Evolutionary conservation across 2,888 invertebrate species (phyloP), one percentile per base, ranked within the genome.

Genomic region (Myathropa florea): DNA sequence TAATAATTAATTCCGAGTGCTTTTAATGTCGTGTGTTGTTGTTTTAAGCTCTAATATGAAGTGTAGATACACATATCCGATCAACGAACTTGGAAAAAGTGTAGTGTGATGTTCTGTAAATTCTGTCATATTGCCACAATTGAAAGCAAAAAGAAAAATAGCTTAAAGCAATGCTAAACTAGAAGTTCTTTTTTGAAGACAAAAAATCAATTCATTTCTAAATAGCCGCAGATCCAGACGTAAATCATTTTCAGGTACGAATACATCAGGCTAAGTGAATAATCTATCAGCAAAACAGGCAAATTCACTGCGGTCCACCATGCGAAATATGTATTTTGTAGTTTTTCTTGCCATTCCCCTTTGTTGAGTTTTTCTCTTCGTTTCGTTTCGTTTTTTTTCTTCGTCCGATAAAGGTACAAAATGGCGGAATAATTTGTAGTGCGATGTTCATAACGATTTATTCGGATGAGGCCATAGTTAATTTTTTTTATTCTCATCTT

Each of bases 381-480:
- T 46, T 33, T 65, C 36, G 12, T 23, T 23, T 53, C 23, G 14
- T 57, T 72, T 70, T 71, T 28, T 83, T 65, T 33, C 71, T 57
- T 61, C 36, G 9, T n/a, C 21, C 63, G 26, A 68, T 68, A 63
- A 73, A 63, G 23, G 60, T 28, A 84, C 83, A 84, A 84, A 75
- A 84, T 84, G 83, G 83, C 83, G 83, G 83, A 75, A 75, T 75
- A 71, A 65, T 64, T 76, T 59, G 36, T 63, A 77, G 78, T 71
- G 63, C 33, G 70, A 71, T 64, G 68, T 77, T 59, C 28, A 26
- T 68, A 78, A 78, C 70, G 61, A 63, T 33, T 68, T 67, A 55
- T 23, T 61, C n/a, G 12, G 33, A 60, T 55, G 61, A 55, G 33
- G 26, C 33, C 60, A 36, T 65, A 39, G 57, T 65, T 65, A 55